Evolutionary conservation across 2,113 vertebrate species (phyloP), one percentile per base, ranked within the genome.

Genomic region (Alethe diademata): DNA sequence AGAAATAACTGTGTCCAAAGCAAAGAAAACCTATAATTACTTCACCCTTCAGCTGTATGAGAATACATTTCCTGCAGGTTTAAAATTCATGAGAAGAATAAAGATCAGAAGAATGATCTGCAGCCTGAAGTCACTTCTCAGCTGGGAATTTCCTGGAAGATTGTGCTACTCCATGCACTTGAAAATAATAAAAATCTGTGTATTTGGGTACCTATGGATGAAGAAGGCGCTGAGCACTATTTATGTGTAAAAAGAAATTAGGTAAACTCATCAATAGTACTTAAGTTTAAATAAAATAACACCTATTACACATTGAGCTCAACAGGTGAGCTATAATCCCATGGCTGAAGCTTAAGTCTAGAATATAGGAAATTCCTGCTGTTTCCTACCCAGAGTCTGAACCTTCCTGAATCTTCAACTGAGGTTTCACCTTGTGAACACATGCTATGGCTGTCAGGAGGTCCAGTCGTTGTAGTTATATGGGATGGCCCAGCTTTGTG

Each of bases 1-100:
- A 93, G 93, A 96, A 95, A 92, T 78, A 60, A 90, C 19, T 56
- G 48, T 93, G 71, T 80, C 94, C 75, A 93, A 96, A 92, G 64
- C 74, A 91, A 97, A 95, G 88, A 86, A 90, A 94, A 87, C 25
- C 35, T 76, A 6, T 90, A 92, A 96, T 95, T 93, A 96, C 82
- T 93, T 88, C 75, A 96, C 60, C 85, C 85, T 64, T 83, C 64
- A 78, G 85, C 88, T 92, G 67, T 80, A 93, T 80, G 78, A 94
- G 78, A 96, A 90, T 88, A 74, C 33, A 88, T 83, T 78, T 97
- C 91, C 67, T 92, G 58, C 47, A 94, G 90, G 90, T 94, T 96
- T 94, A 86, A 88, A 95, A 96, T 86, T 92, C 92, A 90, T 92
- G 42, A 92, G 72, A 90, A 92, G 72, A 91, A 66, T 66, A 86